These are phyloP conservation scores for Diglossa cyanea DNA, from an alignment of 2,797 vertebrate genomes.

Conservation along the genomic window DNA sequence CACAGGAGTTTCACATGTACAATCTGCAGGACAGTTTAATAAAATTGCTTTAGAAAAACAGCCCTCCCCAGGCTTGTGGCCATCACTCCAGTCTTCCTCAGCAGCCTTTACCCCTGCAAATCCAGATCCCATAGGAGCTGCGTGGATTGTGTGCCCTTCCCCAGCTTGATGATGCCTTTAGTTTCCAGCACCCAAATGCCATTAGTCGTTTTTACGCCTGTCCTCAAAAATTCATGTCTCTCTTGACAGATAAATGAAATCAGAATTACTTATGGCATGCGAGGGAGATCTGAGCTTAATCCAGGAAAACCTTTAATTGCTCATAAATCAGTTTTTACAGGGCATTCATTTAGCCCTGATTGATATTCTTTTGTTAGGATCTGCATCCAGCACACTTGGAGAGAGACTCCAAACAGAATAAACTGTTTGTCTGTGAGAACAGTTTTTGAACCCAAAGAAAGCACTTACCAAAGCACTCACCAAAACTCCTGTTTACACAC, in stretches of 20 bases:
- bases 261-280: neutral
- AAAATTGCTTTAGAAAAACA: neutral
- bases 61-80: neutral
- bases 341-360: neutral
- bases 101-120: neutral
- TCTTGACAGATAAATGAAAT: neutral
- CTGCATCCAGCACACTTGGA: neutral
- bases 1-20: neutral
- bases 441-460: too few relatives aligned
- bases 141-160: neutral
- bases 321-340: slow-evolving; percentile 26
- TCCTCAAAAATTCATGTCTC: neutral
- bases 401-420: neutral
- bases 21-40: neutral
- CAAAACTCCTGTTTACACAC: neutral
- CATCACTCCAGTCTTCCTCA: neutral
- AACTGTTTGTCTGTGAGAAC: neutral
- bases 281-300: neutral
- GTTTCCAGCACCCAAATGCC: neutral
- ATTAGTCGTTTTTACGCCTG: neutral
- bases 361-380: slow-evolving; percentile 40
- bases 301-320: slow-evolving; percentile 15
- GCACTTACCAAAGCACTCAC: neutral
- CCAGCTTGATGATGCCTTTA: neutral
- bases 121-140: neutral